Conservation (phyloP, 2,888 invertebrate genomes). For the Hesperia comma region DNA sequence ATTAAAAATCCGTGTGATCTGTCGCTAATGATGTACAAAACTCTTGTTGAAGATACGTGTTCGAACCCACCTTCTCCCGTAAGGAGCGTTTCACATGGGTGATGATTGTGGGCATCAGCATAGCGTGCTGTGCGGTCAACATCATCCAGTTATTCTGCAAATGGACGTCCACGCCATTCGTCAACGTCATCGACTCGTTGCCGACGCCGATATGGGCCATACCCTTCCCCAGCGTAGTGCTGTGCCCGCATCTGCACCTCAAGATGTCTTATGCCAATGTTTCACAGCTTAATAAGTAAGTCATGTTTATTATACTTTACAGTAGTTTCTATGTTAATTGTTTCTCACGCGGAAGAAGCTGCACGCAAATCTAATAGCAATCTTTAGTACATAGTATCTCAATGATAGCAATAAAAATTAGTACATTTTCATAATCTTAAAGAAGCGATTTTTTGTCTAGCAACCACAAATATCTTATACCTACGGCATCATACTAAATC, state of each 20-base stretch:
- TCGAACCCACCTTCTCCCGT: slow-evolving; percentile 70
- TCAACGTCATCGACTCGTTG: slow-evolving; percentile 75
- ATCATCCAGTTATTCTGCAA: slow-evolving; percentile 70
- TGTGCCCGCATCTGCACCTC: slow-evolving; percentile 75
- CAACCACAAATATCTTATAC: too few relatives aligned
- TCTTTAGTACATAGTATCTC: too few relatives aligned
- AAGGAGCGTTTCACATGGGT: slow-evolving; percentile 72
- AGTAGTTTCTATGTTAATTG: too few relatives aligned
- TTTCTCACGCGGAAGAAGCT: too few relatives aligned
- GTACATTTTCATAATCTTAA: too few relatives aligned
- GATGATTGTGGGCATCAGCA: slow-evolving; percentile 67
- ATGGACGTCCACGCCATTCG: slow-evolving; percentile 75
- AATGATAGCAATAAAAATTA: too few relatives aligned
- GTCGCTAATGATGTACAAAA: too few relatives aligned
- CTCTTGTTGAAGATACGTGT: slow-evolving; percentile 63
- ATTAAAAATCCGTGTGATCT: too few relatives aligned
- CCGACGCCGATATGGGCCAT: slow-evolving; percentile 78
- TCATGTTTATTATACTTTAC: slow-evolving; percentile 27
- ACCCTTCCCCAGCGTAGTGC: slow-evolving; percentile 75
- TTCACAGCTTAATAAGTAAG: slow-evolving; percentile 63
- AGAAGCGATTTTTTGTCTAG: too few relatives aligned
- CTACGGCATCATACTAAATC: too few relatives aligned
- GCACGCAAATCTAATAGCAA: too few relatives aligned
- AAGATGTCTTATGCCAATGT: slow-evolving; percentile 67
- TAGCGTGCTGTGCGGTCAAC: slow-evolving; percentile 68